Conservation (phyloP, 2,797 vertebrate genomes). For the Anabacerthia variegaticeps region DNA sequence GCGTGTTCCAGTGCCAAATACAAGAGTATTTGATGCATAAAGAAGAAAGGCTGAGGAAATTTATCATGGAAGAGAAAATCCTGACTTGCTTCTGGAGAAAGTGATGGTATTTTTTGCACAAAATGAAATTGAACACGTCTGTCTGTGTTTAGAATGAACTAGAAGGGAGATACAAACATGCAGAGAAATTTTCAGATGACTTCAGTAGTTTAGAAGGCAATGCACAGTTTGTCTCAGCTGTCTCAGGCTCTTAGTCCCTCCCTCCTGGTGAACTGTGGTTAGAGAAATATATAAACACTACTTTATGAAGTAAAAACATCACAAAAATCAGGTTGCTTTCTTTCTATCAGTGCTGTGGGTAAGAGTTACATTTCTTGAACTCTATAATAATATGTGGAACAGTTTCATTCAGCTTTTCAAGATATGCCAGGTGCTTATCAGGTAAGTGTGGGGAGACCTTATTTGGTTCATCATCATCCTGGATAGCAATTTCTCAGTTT, state of each 20-base stretch:
- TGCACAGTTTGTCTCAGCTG: background rate
- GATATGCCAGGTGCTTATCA: background rate
- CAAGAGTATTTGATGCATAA: background rate
- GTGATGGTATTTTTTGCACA: background rate
- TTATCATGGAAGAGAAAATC: background rate
- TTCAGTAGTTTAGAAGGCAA: background rate
- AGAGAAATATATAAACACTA: background rate
- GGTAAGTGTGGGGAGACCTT: background rate
- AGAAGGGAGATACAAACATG: background rate
- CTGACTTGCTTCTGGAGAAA: background rate
- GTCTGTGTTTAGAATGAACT: background rate
- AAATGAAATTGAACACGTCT: background rate
- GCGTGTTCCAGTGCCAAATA: background rate
- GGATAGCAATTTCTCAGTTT: background rate
- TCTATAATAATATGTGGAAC: background rate
- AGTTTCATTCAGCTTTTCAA: background rate
- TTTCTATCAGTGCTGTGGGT: background rate
- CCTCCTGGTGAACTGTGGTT: background rate
- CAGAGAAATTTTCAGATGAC: background rate
- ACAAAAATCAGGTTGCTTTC: background rate
- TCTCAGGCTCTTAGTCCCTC: background rate
- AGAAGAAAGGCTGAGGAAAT: background rate
- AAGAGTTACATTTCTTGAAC: background rate
- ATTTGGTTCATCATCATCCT: background rate
- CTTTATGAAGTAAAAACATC: background rate